Conservation (phyloP, 2,888 invertebrate genomes). For the Pediacus dermestoides region DNA sequence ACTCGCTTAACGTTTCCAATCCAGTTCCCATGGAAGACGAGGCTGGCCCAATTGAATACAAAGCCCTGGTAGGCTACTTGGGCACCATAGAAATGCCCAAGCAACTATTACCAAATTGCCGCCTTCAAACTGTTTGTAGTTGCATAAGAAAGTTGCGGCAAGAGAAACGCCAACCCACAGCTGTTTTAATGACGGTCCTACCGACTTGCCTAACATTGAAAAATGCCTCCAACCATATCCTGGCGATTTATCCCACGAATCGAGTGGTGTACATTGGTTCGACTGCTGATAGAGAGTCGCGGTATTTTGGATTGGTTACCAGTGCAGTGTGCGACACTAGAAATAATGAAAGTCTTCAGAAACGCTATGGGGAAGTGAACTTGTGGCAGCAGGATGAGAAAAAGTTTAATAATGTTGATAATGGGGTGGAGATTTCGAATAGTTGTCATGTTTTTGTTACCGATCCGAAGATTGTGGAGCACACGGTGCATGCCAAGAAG, state of each 20-base stretch:
- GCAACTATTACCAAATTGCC: slow-evolving; percentile 69
- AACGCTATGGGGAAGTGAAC: slow-evolving; percentile 14
- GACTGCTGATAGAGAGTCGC: slow-evolving; percentile 84
- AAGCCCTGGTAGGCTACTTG: slow-evolving; percentile 88
- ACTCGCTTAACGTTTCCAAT: slow-evolving; percentile 25
- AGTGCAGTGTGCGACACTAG: slow-evolving; percentile 61
- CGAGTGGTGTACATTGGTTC: slow-evolving; percentile 86
- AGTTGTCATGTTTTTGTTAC: slow-evolving; percentile 95
- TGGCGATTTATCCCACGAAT: slow-evolving; percentile 85
- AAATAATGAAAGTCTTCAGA: slow-evolving; percentile 24
- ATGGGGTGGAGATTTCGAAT: slow-evolving; percentile 66
- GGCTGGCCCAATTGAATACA: slow-evolving; percentile 64
- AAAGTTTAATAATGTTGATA: slow-evolving; percentile 34
- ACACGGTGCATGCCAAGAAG: slow-evolving; percentile 73
- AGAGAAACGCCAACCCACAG: slow-evolving; percentile 81
- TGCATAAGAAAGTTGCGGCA: slow-evolving; percentile 86
- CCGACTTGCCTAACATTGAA: slow-evolving; percentile 76
- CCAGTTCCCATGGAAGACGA: slow-evolving; percentile 44
- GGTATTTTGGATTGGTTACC: slow-evolving; percentile 91
- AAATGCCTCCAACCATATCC: slow-evolving; percentile 70
- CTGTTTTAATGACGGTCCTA: slow-evolving; percentile 80
- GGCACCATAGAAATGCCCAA: slow-evolving; percentile 96
- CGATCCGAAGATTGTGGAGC: slow-evolving; percentile 80
- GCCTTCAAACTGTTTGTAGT: slow-evolving; percentile 74
- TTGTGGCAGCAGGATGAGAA: slow-evolving; percentile 25